Conservation (phyloP, 2,113 vertebrate species). For the Chaetorhynchus papuensis region DNA sequence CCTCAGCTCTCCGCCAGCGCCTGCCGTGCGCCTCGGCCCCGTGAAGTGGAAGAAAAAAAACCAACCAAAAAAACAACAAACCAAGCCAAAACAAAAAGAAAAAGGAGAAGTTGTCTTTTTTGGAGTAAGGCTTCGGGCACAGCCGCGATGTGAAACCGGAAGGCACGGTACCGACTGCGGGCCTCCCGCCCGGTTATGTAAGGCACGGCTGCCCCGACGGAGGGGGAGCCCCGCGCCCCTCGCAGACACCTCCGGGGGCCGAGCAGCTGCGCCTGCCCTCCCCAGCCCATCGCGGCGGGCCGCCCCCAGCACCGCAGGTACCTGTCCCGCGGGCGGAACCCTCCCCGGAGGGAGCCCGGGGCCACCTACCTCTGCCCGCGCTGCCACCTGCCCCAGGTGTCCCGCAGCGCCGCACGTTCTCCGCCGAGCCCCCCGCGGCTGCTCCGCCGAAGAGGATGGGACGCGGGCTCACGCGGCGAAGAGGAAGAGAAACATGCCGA, state of each 20-base stretch:
- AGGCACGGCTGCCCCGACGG: not conserved
- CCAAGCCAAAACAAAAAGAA: not conserved
- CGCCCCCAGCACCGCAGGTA: not conserved
- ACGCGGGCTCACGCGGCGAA: not conserved
- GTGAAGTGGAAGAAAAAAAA: not conserved
- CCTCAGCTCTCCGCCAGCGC: not conserved
- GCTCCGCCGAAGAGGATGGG: not conserved
- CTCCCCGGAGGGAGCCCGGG: not conserved
- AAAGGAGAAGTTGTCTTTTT: not conserved
- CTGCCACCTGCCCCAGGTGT: conserved; percentile 13
- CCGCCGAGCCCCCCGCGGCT: not conserved
- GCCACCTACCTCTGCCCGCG: not conserved
- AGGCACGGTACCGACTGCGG: not conserved
- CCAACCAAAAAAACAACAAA: not conserved
- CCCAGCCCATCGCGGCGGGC: not conserved
- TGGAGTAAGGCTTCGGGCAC: not conserved
- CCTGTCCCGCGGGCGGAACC: not conserved
- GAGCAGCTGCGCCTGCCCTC: not conserved
- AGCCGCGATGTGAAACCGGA: not conserved
- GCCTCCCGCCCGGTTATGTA: not conserved
- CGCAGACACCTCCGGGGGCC: not conserved
- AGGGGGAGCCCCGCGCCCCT: not conserved
- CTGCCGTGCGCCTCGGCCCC: not conserved
- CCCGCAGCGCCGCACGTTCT: not conserved
- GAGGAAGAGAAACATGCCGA: not conserved